Conservation (phyloP, 2,113 vertebrate genomes). For the Percina caprodes region DNA sequence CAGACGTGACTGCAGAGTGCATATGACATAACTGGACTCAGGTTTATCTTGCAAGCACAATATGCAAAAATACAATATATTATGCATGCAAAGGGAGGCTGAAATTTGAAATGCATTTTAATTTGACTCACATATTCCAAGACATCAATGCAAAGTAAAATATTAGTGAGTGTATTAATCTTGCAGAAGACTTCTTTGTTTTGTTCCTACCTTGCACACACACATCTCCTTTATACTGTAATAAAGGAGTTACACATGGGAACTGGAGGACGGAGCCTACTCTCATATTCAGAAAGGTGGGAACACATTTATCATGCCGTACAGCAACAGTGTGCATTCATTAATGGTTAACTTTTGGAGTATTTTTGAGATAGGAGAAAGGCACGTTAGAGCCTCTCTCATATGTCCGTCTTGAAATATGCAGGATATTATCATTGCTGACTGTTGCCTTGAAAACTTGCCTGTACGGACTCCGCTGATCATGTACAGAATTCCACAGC, state of each 20-base stretch:
- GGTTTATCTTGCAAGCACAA: constrained; percentile 34
- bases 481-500: constrained; percentile 64
- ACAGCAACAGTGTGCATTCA: constrained; percentile 28
- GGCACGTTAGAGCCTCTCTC: constrained; percentile 31
- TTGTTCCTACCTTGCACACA: constrained; percentile 33
- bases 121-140: constrained; percentile 34
- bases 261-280: neutral
- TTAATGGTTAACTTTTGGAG: constrained; percentile 19
- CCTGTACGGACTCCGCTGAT: constrained; percentile 29
- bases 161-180: constrained; percentile 42
- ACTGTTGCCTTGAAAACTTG: constrained; percentile 47
- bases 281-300: constrained; percentile 19
- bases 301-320: constrained; percentile 29
- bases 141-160: constrained; percentile 43
- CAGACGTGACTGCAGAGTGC: constrained; percentile 19
- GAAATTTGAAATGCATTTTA: constrained; percentile 52
- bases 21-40: constrained; percentile 23
- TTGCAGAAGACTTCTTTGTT: constrained; percentile 49
- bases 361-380: constrained; percentile 25
- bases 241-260: constrained; percentile 44
- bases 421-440: constrained; percentile 30
- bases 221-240: constrained; percentile 44
- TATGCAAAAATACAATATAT: constrained; percentile 39
- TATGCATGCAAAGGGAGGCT: constrained; percentile 49
- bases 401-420: constrained; percentile 41